These are phyloP conservation scores for Amyelois transitella DNA, from an alignment of 1,140 invertebrate genomes.

Conservation along the genomic window DNA sequence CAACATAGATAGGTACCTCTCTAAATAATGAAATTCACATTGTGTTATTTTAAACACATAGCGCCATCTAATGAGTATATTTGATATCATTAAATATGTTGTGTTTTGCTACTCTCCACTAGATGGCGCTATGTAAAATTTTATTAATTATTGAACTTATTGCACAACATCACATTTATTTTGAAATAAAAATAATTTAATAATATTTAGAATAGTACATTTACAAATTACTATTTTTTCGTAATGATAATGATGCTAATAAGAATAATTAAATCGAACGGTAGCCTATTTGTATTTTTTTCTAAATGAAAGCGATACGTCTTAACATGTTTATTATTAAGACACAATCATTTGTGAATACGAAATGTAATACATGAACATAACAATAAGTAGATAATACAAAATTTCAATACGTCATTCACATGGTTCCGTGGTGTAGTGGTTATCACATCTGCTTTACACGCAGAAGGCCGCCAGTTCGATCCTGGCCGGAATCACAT, in stretches of 20 bases:
- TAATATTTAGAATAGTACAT: too few relatives aligned
- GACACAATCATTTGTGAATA: background rate
- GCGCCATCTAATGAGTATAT: background rate
- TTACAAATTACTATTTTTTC: too few relatives aligned
- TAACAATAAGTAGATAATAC: background rate
- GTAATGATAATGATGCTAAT: too few relatives aligned
- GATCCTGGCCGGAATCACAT: constrained; percentile 24
- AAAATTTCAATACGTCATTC: background rate
- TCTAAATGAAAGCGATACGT: background rate
- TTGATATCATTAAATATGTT: background rate
- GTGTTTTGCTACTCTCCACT: background rate
- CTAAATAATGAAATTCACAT: too few relatives aligned
- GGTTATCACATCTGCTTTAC: constrained; percentile 28
- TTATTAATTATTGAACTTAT: background rate
- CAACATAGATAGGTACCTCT: too few relatives aligned
- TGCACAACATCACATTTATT: too few relatives aligned
- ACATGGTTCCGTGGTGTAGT: constrained; percentile 3
- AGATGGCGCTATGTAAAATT: background rate
- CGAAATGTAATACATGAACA: background rate
- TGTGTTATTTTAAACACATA: background rate
- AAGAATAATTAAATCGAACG: background rate
- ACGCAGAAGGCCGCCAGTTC: constrained; percentile 26
- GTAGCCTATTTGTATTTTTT: background rate
- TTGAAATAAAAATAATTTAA: too few relatives aligned
- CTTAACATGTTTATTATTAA: background rate